phyloP scores from a whole-genome alignment of 2,797 vertebrate species.

The Enteromius trimaculatus region DNA sequence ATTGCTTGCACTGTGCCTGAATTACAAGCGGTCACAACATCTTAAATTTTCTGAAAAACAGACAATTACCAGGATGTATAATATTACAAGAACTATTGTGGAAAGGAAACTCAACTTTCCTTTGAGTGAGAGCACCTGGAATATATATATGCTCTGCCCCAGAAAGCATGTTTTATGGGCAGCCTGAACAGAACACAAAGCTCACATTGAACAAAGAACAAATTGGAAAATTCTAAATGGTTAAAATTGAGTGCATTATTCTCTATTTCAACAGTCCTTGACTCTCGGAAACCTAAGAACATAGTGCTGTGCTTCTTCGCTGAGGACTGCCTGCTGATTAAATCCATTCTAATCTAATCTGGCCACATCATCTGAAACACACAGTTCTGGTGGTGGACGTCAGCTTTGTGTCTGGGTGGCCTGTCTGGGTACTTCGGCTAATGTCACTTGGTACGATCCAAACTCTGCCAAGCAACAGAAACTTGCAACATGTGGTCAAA shows the following conservation, averaged over 20 bases:
- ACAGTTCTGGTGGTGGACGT: constrained; percentile 57
- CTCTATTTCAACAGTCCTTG: constrained; percentile 24
- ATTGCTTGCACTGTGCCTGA: constrained; percentile 70
- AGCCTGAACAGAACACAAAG: constrained; percentile 23
- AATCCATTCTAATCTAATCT: constrained; percentile 64
- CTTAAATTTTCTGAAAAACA: constrained; percentile 70
- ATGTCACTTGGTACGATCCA: constrained; percentile 48
- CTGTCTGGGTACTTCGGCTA: constrained; percentile 52
- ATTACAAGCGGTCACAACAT: constrained; percentile 72
- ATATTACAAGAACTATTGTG: constrained; percentile 65
- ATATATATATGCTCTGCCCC: constrained; percentile 8
- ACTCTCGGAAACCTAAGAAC: neutral
- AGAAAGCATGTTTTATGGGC: constrained; percentile 32
- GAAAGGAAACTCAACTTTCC: constrained; percentile 66
- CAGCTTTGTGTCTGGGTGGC: constrained; percentile 50
- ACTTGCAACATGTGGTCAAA: constrained; percentile 36
- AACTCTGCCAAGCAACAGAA: constrained; percentile 53
- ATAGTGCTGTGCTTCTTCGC: constrained; percentile 37
- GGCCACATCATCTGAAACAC: constrained; percentile 56
- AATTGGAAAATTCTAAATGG: constrained; percentile 9
- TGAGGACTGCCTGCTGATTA: constrained; percentile 59
- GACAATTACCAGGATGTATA: constrained; percentile 67
- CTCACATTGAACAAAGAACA: constrained; percentile 36
- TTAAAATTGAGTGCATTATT: constrained; percentile 13
- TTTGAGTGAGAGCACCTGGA: constrained; percentile 53